A percentile compares a stretch with the other conserved stretches of the same genome.
phyloP scores from a whole-genome alignment of 2,797 vertebrate genomes.

The Megaceryle alcyon region DNA sequence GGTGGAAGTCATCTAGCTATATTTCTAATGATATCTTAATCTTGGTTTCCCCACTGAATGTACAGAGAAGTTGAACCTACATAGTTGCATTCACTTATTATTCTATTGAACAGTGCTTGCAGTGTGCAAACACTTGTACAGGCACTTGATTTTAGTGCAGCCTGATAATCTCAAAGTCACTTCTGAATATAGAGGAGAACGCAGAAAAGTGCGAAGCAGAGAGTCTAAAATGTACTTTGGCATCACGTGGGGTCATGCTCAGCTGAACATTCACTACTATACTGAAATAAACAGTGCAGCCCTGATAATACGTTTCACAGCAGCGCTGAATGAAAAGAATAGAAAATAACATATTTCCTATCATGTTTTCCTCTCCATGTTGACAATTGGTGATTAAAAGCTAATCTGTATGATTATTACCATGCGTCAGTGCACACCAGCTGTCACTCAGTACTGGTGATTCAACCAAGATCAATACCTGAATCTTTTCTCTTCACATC shows the following conservation, averaged over 20 bases:
- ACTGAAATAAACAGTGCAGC: background rate
- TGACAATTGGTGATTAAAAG: background rate
- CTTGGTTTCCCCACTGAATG: background rate
- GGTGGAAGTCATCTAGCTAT: background rate
- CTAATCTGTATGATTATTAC: background rate
- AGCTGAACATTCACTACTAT: rapidly evolving
- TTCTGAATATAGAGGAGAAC: background rate
- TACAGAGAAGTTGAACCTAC: background rate
- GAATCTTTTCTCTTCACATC: background rate
- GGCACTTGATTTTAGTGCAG: background rate
- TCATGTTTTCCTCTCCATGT: background rate
- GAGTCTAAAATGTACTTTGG: background rate
- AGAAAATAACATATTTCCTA: background rate
- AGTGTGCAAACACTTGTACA: background rate
- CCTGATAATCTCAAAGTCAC: background rate
- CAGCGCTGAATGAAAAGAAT: background rate
- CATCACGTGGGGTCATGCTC: rapidly evolving
- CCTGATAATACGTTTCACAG: background rate
- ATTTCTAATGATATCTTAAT: background rate
- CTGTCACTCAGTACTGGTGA: background rate
- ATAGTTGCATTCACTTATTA: background rate
- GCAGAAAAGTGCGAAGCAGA: background rate
- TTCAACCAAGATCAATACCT: background rate
- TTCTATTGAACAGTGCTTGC: rapidly evolving
- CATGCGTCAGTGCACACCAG: background rate